phyloP scores from a whole-genome alignment of 2,113 vertebrate species.

The Beaufortia kweichowensis region DNA sequence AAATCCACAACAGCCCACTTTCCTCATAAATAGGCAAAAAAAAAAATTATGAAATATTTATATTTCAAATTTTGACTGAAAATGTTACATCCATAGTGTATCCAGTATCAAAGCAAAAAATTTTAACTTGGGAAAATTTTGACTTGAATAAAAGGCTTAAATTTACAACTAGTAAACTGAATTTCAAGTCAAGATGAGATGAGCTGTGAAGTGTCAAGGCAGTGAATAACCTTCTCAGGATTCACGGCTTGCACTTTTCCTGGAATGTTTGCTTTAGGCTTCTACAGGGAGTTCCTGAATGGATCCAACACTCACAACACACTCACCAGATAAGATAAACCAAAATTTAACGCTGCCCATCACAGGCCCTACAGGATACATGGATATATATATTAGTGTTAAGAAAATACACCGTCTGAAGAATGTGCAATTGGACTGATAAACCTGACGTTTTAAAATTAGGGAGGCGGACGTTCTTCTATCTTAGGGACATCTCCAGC shows the following conservation, averaged over 20 bases:
- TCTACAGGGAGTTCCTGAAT: constrained; percentile 36
- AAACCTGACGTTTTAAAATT: constrained; percentile 29
- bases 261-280: constrained; percentile 54
- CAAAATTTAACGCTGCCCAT: constrained; percentile 37
- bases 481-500: not conserved
- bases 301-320: constrained; percentile 25
- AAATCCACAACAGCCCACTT: too few relatives aligned
- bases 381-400: constrained; percentile 13
- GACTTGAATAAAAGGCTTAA: too few relatives aligned
- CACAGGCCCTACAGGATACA: constrained; percentile 19
- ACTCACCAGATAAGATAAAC: constrained; percentile 51
- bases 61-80: too few relatives aligned
- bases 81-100: too few relatives aligned
- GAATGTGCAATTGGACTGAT: constrained; percentile 39
- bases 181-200: constrained; percentile 23
- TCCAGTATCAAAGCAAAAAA: too few relatives aligned
- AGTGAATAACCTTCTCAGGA: constrained; percentile 22
- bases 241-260: constrained; percentile 24
- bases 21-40: too few relatives aligned
- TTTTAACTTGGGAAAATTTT: too few relatives aligned
- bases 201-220: constrained; percentile 34
- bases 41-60: too few relatives aligned
- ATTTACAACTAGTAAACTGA: constrained; percentile 46
- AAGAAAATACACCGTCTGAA: constrained; percentile 39
- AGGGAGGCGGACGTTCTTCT: not conserved